Evolutionary conservation across 2,797 vertebrate species (phyloP).

Genomic region (Hyperoplus immaculatus): DNA sequence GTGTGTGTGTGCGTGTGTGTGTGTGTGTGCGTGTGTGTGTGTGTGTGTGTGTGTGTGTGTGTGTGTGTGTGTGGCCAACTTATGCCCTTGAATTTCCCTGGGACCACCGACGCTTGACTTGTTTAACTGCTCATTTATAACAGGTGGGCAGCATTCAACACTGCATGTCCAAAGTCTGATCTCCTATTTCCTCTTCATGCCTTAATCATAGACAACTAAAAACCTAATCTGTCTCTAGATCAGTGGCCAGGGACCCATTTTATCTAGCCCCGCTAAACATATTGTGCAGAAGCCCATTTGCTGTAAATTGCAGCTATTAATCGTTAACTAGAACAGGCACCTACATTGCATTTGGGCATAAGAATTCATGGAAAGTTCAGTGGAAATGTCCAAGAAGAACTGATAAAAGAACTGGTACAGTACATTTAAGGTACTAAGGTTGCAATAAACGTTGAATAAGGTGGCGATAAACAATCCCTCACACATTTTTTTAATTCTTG

Average conservation of each 20-base stretch:
- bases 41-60: slow-evolving; percentile 27
- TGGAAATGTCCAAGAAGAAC: slow-evolving; percentile 35
- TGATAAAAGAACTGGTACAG: slow-evolving; percentile 31
- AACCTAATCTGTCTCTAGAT: slow-evolving; percentile 83
- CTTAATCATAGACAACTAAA: slow-evolving; percentile 82
- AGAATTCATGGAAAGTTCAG: slow-evolving; percentile 58
- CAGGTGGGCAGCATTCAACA: slow-evolving; percentile 79
- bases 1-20: no score
- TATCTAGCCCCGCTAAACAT: slow-evolving; percentile 78
- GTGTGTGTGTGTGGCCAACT: slow-evolving; percentile 51
- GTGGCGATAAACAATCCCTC: slow-evolving; percentile 62
- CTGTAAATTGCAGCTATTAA: slow-evolving; percentile 82
- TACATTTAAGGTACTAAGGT: slow-evolving; percentile 25
- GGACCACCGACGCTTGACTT: slow-evolving; percentile 76
- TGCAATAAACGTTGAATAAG: slow-evolving; percentile 32
- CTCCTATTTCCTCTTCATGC: slow-evolving; percentile 74
- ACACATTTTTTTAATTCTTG: slow-evolving; percentile 35
- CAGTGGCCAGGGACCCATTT: slow-evolving; percentile 82
- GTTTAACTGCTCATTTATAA: slow-evolving; percentile 83
- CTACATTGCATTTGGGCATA: slow-evolving; percentile 56
- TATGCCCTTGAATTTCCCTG: slow-evolving; percentile 77
- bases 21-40: not conserved
- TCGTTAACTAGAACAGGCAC: slow-evolving; percentile 77
- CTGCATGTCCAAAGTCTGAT: slow-evolving; percentile 71
- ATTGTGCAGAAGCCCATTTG: slow-evolving; percentile 80